Percentiles rank a stretch among this genome's conserved stretches.
Conservation (phyloP, 2,113 vertebrate genomes). For the Telmatochromis brachygnathus region DNA sequence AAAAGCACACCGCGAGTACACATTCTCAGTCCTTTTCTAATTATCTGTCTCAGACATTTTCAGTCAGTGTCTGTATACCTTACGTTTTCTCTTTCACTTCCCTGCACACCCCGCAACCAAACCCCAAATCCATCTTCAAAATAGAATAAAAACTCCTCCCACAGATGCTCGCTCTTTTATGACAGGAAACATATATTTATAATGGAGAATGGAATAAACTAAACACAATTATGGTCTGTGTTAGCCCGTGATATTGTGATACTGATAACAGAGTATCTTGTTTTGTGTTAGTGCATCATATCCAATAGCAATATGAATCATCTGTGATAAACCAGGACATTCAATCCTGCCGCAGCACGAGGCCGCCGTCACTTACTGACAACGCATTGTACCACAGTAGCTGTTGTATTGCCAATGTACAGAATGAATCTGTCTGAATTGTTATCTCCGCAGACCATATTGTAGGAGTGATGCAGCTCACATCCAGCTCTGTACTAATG, state of each 20-base stretch:
- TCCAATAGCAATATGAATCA: constrained; percentile 58
- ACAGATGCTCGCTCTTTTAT: background rate
- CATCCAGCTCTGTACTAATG: constrained; percentile 39
- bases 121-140: constrained; percentile 9
- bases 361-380: constrained; percentile 19
- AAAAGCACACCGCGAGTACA: background rate
- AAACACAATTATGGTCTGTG: constrained; percentile 50
- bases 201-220: constrained; percentile 25
- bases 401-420: constrained; percentile 9
- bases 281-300: constrained; percentile 46
- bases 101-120: background rate
- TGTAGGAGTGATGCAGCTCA: constrained; percentile 24
- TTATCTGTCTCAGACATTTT: background rate
- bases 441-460: constrained; percentile 57
- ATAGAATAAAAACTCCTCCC: constrained; percentile 18
- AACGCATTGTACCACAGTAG: background rate
- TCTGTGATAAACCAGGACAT: constrained; percentile 46
- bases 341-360: constrained; percentile 23
- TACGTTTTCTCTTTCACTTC: background rate
- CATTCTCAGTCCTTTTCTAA: background rate
- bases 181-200: constrained; percentile 48
- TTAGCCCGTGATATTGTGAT: constrained; percentile 48
- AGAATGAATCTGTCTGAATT: constrained; percentile 37
- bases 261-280: constrained; percentile 55
- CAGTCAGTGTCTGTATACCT: background rate